Percentiles rank a stretch among this genome's conserved stretches.
Conservation (phyloP, 2,888 invertebrate species). For the Drosophila birchii region DNA sequence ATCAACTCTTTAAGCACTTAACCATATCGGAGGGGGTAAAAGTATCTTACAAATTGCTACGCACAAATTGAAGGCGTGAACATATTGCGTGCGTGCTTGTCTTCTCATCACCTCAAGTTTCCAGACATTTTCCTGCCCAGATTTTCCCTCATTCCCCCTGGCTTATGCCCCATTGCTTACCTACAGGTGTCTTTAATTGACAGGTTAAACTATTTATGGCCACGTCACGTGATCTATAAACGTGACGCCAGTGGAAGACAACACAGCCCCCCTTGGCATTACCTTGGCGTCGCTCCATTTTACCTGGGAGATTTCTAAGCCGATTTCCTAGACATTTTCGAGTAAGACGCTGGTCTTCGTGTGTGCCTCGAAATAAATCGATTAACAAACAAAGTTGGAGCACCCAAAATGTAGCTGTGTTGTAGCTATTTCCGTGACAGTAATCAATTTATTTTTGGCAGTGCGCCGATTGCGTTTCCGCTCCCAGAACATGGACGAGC, state of each 20-base stretch:
- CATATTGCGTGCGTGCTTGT: constrained; percentile 36
- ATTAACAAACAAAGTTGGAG: constrained; percentile 71
- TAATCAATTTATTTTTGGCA: constrained; percentile 84
- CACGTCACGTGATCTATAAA: constrained; percentile 76
- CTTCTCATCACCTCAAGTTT: constrained; percentile 19
- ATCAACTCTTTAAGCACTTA: constrained; percentile 11
- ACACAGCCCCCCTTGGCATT: background rate
- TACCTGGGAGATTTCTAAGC: constrained; percentile 60
- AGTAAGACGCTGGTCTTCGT: constrained; percentile 32
- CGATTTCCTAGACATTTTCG: constrained; percentile 63
- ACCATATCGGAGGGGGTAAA: background rate
- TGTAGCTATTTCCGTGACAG: constrained; percentile 84
- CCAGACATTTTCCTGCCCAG: background rate
- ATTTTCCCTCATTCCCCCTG: background rate
- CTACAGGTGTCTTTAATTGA: constrained; percentile 76
- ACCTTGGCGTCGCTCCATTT: background rate
- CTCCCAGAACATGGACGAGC: constrained; percentile 51
- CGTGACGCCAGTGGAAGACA: constrained; percentile 38
- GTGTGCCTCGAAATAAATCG: constrained; percentile 51
- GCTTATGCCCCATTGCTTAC: constrained; percentile 24
- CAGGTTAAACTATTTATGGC: constrained; percentile 74
- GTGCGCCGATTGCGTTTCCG: constrained; percentile 80
- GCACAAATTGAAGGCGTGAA: constrained; percentile 42
- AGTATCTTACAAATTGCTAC: constrained; percentile 8
- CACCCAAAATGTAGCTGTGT: constrained; percentile 22